Conservation (phyloP, 2,113 vertebrate genomes). For the Strix aluco region DNA sequence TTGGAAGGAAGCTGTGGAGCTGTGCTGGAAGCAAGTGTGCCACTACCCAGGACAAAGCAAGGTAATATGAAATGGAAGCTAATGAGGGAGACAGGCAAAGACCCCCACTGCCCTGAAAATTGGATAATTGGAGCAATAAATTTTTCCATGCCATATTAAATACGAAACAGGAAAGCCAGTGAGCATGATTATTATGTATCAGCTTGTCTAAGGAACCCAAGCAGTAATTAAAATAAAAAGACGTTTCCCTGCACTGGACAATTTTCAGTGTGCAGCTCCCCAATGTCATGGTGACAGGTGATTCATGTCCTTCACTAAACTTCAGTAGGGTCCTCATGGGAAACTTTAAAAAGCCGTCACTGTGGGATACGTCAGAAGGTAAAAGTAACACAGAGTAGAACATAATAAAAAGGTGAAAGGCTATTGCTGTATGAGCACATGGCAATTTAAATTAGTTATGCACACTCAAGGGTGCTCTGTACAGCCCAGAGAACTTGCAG, state of each 20-base stretch:
- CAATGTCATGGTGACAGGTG: accelerated
- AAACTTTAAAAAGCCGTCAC: not conserved
- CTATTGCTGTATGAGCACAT: not conserved
- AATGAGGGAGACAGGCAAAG: not conserved
- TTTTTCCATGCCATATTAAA: not conserved
- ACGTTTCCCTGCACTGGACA: not conserved
- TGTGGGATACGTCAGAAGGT: not conserved
- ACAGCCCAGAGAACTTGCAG: not conserved
- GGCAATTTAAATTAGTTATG: not conserved
- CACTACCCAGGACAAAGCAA: not conserved
- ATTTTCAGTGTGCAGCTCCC: not conserved
- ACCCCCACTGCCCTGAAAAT: not conserved
- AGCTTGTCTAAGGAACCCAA: not conserved
- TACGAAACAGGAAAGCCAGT: not conserved
- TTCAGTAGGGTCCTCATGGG: not conserved
- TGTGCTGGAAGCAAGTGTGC: not conserved
- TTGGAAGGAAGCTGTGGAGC: not conserved
- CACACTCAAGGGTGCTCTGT: not conserved
- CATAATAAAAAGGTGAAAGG: not conserved
- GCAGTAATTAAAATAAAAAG: not conserved
- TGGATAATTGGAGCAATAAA: not conserved
- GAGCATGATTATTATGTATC: not conserved
- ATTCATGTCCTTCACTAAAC: not conserved
- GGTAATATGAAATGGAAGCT: not conserved
- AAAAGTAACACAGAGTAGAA: not conserved